Evolutionary conservation across 2,797 vertebrate genomes (phyloP), one percentile per base, ranked within the genome.

Genomic region (Staurois parvus): DNA sequence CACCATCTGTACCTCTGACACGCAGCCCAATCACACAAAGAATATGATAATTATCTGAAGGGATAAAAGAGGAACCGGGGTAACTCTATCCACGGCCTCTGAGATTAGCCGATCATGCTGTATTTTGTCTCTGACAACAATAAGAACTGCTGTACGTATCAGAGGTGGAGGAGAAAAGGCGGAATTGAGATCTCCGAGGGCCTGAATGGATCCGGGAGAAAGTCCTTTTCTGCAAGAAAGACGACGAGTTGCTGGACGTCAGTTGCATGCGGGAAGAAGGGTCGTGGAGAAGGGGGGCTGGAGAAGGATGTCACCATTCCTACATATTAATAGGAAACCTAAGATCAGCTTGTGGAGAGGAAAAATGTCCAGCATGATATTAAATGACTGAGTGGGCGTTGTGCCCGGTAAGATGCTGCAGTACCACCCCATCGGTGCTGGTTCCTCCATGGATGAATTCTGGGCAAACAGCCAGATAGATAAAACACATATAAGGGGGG

Each of bases 61-160:
- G 76, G 72, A 84, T 84, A 68, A 76, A 76, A 76, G 81, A 34
- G 73, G 56, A 76, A 73, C 29, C 64, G 73, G 72, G 26, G 62
- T 70, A 66, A 76, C 67, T 76, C 66, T 69, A 64, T 59, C 48
- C 42, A 10, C 21, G 30, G 32, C 52, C 74, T 42, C 74, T 17
- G 66, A 59, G 67, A n/a, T n/a, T n/a, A 84, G 70, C 34, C 29
- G 59, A 66, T 37, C n/a, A 26, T 19, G 42, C 84, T 85, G 45
- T 59, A 80, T 85, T 80, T 79, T 80, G 76, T 85, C 72, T 30
- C 77, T 17, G 40, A 85, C 56, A 85, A 85, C 76, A 85, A 80
- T 80, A 19, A 11, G 40, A 69, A 75, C 77, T 29, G 56, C 84
- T 80, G 77, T 73, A 79, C 75, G 84, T 70, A 68, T 74, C 59